Conservation (phyloP, 2,113 vertebrate genomes). For the Forbesichthys papilliferus region DNA sequence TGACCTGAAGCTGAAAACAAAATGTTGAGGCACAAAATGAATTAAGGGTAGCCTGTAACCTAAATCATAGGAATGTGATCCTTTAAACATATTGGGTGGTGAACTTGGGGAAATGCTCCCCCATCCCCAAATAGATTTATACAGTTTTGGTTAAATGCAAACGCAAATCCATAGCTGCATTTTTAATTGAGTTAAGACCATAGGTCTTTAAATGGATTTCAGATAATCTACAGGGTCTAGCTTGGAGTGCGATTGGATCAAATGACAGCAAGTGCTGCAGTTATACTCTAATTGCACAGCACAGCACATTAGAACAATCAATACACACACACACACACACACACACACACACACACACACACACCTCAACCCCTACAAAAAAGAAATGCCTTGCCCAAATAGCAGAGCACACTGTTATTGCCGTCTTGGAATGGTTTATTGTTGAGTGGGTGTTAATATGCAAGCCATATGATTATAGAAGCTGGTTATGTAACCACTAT, state of each 20-base stretch:
- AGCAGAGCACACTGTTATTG: slow-evolving; percentile 46
- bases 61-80: no score
- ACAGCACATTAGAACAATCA: slow-evolving; percentile 68
- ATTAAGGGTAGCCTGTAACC: no score
- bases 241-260: slow-evolving; percentile 53
- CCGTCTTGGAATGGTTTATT: slow-evolving; percentile 53
- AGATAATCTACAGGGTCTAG: slow-evolving; percentile 53
- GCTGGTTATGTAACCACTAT: slow-evolving; percentile 34
- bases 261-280: slow-evolving; percentile 65
- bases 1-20: no score
- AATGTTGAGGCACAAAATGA: no score
- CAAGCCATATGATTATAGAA: slow-evolving; percentile 45
- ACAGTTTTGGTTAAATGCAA: slow-evolving; percentile 28
- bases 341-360: slow-evolving; percentile 4
- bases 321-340: slow-evolving; percentile 35
- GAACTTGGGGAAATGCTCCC: no score
- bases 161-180: background rate
- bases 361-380: background rate
- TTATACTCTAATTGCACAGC: slow-evolving; percentile 63
- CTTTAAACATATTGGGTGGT: no score
- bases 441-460: slow-evolving; percentile 46
- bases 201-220: slow-evolving; percentile 46
- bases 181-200: slow-evolving; percentile 35
- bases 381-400: slow-evolving; percentile 14
- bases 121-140: slow-evolving; percentile 18